These are phyloP conservation scores for Heliconius eleuchia DNA, from an alignment of 1,140 invertebrate genomes.

Conservation along the genomic window DNA sequence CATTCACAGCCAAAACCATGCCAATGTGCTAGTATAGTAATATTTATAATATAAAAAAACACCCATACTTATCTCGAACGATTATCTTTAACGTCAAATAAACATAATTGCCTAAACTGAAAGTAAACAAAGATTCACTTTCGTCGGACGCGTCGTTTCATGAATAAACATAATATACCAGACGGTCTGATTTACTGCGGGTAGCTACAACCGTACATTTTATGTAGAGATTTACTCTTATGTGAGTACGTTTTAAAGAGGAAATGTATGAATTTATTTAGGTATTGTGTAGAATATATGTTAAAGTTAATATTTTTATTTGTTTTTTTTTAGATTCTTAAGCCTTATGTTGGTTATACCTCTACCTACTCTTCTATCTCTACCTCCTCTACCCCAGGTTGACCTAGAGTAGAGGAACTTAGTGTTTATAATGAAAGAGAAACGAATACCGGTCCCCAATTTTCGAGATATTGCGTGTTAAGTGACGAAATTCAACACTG, in stretches of 20 bases:
- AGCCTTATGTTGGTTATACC: too few relatives aligned
- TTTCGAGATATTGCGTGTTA: too few relatives aligned
- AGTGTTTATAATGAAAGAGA: too few relatives aligned
- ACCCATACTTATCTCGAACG: neutral
- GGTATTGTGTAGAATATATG: neutral
- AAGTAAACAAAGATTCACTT: slow-evolving; percentile 70
- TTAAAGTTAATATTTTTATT: too few relatives aligned
- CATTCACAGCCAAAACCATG: neutral
- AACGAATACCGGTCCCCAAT: too few relatives aligned
- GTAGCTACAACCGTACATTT: slow-evolving; percentile 22
- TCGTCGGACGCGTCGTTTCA: slow-evolving; percentile 69
- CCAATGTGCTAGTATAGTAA: neutral
- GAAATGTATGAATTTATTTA: neutral
- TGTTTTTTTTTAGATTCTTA: too few relatives aligned
- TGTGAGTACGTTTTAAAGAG: neutral
- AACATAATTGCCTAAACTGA: slow-evolving; percentile 24
- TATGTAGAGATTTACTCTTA: slow-evolving; percentile 8
- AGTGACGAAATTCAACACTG: too few relatives aligned
- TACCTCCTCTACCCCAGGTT: too few relatives aligned
- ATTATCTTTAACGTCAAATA: neutral
- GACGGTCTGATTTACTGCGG: slow-evolving; percentile 63
- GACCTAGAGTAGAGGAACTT: too few relatives aligned
- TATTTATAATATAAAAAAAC: neutral
- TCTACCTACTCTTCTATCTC: too few relatives aligned
- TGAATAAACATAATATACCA: slow-evolving; percentile 74